Conservation (phyloP, 2,113 vertebrate species). For the Salminus brasiliensis region DNA sequence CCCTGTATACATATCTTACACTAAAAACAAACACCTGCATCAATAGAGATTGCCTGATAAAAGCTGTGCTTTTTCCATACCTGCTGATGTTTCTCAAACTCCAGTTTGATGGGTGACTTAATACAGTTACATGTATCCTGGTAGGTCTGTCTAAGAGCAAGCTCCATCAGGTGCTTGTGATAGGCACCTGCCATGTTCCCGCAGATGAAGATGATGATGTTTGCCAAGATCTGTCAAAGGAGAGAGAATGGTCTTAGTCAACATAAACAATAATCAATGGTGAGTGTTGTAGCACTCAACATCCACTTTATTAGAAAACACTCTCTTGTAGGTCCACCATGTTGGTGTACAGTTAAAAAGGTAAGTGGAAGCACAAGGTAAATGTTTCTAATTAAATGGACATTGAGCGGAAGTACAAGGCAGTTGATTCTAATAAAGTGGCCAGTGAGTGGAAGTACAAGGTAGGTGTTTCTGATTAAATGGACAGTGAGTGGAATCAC, state of each 20-base stretch:
- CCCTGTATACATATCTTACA: not conserved
- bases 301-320: not conserved
- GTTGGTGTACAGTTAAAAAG: not conserved
- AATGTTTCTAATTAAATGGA: too few relatives aligned
- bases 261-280: not conserved
- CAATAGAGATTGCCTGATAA: not conserved
- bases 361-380: too few relatives aligned
- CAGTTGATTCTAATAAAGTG: too few relatives aligned
- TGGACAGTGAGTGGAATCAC: too few relatives aligned
- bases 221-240: constrained; percentile 86
- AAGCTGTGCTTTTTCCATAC: constrained; percentile 66
- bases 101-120: constrained; percentile 96
- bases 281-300: not conserved
- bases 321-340: not conserved
- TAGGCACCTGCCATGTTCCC: constrained; percentile 94
- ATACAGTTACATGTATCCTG: constrained; percentile 98
- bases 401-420: too few relatives aligned
- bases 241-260: constrained; percentile 3
- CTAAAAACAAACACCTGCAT: not conserved
- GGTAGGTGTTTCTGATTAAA: too few relatives aligned
- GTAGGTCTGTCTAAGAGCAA: constrained; percentile 93
- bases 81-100: constrained; percentile 98
- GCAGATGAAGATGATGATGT: constrained; percentile 95
- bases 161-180: constrained; percentile 96
- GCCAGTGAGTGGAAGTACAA: too few relatives aligned